Evolutionary conservation across 2,888 invertebrate genomes (phyloP).

Genomic region (Crocallis elinguaria): DNA sequence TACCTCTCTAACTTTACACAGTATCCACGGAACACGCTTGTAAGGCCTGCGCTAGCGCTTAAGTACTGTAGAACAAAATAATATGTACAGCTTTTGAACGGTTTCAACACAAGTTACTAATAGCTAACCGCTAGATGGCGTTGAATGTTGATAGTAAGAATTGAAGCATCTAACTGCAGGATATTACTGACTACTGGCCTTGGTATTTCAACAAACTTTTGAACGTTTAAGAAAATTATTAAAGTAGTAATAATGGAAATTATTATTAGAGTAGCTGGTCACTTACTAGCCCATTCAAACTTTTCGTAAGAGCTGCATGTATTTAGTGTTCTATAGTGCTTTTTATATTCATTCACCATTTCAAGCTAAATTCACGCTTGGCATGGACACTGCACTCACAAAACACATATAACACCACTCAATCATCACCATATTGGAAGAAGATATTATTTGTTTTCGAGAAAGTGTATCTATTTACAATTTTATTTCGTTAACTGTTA

Average conservation of each 20-base stretch:
- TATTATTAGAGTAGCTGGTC: too few relatives aligned
- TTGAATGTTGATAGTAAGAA: too few relatives aligned
- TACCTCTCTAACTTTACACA: slow-evolving; percentile 4
- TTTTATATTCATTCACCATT: slow-evolving; percentile 36
- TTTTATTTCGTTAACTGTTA: slow-evolving; percentile 11
- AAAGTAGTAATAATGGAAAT: too few relatives aligned
- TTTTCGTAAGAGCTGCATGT: background rate
- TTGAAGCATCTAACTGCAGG: too few relatives aligned
- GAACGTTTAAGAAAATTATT: too few relatives aligned
- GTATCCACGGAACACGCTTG: slow-evolving; percentile 51
- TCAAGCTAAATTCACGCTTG: slow-evolving; percentile 48
- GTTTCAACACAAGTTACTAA: background rate
- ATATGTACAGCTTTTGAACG: background rate
- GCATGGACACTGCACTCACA: slow-evolving; percentile 50
- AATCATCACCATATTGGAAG: slow-evolving; percentile 16
- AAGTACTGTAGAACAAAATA: slow-evolving; percentile 9
- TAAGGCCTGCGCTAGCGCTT: slow-evolving; percentile 49
- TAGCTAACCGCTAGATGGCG: too few relatives aligned
- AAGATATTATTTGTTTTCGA: background rate
- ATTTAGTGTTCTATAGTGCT: slow-evolving; percentile 28
- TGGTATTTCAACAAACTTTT: too few relatives aligned
- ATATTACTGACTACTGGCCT: too few relatives aligned
- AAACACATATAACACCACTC: slow-evolving; percentile 33
- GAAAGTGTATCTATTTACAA: slow-evolving; percentile 8
- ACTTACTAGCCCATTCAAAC: too few relatives aligned